Evolutionary conservation across 2,888 invertebrate species (phyloP).

Genomic region (Drosophila macrospina): DNA sequence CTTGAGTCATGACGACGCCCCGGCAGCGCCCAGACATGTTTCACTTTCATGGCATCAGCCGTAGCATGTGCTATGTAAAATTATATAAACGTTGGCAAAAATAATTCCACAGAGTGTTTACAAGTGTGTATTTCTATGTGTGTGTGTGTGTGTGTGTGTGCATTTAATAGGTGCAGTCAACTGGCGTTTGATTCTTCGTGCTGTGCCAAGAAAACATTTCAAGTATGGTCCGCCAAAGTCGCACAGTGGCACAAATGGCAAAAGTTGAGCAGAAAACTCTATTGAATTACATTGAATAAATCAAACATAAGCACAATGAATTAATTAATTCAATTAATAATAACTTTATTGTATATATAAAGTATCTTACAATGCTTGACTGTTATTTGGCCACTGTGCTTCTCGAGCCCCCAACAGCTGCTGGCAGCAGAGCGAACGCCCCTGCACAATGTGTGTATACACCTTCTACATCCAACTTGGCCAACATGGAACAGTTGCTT

Average conservation of each 20-base stretch:
- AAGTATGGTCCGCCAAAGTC: conserved; percentile 44
- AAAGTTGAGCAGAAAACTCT: background rate
- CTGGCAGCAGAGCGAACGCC: conserved; percentile 47
- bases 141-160: conserved; percentile 34
- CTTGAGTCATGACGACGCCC: conserved; percentile 75
- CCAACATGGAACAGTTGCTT: conserved; percentile 37
- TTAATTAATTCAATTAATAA: conserved; percentile 17
- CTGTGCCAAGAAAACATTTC: conserved; percentile 50
- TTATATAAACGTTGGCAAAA: conserved; percentile 70
- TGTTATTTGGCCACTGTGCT: conserved; percentile 30
- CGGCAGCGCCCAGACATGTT: conserved; percentile 67
- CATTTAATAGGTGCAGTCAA: conserved; percentile 72
- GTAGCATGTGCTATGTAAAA: conserved; percentile 65
- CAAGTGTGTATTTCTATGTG: conserved; percentile 20
- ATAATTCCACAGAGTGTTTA: conserved; percentile 45
- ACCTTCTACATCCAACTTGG: conserved; percentile 18
- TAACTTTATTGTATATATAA: too few species aligned
- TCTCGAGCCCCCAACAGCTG: conserved; percentile 10
- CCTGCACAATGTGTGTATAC: conserved; percentile 44
- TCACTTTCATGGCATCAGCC: conserved; percentile 56
- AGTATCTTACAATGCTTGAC: too few species aligned
- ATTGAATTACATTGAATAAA: background rate
- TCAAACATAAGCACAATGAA: conserved; percentile 1
- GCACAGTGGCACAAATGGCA: conserved; percentile 49
- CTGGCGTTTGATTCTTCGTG: conserved; percentile 60